Conservation (phyloP, 2,888 invertebrate species). For the Andrena haemorrhoa region DNA sequence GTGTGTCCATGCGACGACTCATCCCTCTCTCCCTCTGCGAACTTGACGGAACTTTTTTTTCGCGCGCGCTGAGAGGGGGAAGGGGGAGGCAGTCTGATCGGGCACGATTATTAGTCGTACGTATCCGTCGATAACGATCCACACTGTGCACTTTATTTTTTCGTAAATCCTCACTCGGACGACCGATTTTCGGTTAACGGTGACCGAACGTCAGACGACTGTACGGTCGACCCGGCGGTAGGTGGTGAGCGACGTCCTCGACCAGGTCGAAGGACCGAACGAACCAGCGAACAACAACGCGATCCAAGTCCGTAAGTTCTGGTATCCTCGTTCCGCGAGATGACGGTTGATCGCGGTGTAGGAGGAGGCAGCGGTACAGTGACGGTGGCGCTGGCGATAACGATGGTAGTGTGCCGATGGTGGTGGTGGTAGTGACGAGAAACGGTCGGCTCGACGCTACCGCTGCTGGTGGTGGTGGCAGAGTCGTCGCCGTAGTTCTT, state of each 20-base stretch:
- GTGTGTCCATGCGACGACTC: conserved; percentile 41
- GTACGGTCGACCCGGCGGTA: conserved; percentile 5
- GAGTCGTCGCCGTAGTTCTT: conserved; percentile 82
- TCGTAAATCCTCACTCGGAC: conserved; percentile 31
- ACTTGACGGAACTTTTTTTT: conserved; percentile 38
- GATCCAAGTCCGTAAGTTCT: conserved; percentile 67
- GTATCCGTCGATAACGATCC: conserved; percentile 18
- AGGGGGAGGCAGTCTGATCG: background rate
- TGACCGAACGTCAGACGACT: background rate
- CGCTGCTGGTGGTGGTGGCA: conserved; percentile 75
- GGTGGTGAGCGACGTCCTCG: conserved; percentile 1
- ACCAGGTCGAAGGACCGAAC: conserved; percentile 37
- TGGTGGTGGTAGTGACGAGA: conserved; percentile 70
- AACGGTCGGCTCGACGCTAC: conserved; percentile 62
- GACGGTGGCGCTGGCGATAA: conserved; percentile 73
- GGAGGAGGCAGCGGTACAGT: conserved; percentile 71
- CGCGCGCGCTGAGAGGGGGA: conserved; percentile 11
- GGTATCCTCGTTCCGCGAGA: conserved; percentile 71
- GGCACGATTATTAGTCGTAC: background rate
- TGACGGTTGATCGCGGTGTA: conserved; percentile 74
- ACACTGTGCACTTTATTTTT: conserved; percentile 47
- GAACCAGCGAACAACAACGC: conserved; percentile 37
- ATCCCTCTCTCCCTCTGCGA: conserved; percentile 24
- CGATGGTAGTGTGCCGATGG: conserved; percentile 71
- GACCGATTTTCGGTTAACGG: background rate